Percentiles rank a stretch among this genome's conserved stretches.
phyloP scores from a whole-genome alignment of 2,888 invertebrate species.

The Drosophila mettleri region DNA sequence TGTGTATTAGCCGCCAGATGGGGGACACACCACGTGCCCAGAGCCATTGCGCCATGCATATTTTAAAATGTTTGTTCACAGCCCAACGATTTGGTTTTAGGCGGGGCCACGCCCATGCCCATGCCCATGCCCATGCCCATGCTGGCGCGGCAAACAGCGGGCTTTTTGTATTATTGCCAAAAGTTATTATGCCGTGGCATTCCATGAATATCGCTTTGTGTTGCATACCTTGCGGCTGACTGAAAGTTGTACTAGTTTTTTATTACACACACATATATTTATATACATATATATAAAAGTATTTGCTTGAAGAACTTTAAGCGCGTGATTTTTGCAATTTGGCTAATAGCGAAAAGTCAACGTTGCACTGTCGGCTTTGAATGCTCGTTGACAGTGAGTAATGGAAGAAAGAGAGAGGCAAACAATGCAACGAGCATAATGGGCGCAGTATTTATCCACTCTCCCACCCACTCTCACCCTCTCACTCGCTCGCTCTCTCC shows the following conservation, averaged over 20 bases:
- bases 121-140: conserved; percentile 36
- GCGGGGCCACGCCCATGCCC: conserved; percentile 28
- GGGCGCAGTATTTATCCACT: conserved; percentile 21
- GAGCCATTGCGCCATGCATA: conserved; percentile 45
- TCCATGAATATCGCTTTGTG: conserved; percentile 53
- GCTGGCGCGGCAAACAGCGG: conserved; percentile 32
- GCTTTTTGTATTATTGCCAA: conserved; percentile 76
- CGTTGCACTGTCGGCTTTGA: conserved; percentile 56
- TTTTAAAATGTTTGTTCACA: conserved; percentile 56
- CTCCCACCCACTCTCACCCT: background rate
- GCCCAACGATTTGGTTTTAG: conserved; percentile 52
- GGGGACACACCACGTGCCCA: conserved; percentile 2
- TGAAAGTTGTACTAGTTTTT: conserved; percentile 41
- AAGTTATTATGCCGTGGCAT: conserved; percentile 70
- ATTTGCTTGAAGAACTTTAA: conserved; percentile 52
- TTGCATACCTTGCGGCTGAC: conserved; percentile 65
- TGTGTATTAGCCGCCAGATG: conserved; percentile 58
- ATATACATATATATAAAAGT: background rate
- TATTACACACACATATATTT: background rate
- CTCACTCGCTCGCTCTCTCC: background rate
- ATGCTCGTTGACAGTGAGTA: conserved; percentile 63
- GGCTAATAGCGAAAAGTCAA: conserved; percentile 69
- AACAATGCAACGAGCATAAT: conserved; percentile 24
- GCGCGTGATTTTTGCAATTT: conserved; percentile 70
- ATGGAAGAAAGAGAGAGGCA: conserved; percentile 34